phyloP scores from a whole-genome alignment of 2,113 vertebrate species.

The Myotis davidii region DNA sequence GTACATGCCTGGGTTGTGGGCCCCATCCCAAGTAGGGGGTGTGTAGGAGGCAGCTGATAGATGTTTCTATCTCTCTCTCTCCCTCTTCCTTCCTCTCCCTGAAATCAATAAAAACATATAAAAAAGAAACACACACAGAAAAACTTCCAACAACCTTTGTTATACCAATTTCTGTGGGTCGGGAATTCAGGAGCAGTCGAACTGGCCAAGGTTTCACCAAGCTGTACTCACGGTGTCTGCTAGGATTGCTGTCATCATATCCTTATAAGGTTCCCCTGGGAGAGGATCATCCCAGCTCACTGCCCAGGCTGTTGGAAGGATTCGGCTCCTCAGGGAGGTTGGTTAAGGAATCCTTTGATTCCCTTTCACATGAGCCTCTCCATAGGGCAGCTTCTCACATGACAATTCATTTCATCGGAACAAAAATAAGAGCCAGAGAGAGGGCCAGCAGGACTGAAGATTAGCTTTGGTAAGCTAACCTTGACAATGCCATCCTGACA shows the following conservation, averaged over 20 bases:
- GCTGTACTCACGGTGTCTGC: fast-evolving
- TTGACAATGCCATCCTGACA: background rate
- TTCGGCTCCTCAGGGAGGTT: background rate
- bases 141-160: background rate
- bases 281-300: background rate
- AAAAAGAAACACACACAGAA: too few species aligned
- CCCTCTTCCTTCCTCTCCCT: too few species aligned
- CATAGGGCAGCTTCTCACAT: background rate
- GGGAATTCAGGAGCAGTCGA: background rate
- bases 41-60: too few species aligned
- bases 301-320: background rate
- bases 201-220: background rate
- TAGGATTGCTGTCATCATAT: too few species aligned
- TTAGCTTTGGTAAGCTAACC: background rate
- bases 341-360: background rate
- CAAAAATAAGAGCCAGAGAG: background rate
- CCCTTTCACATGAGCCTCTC: background rate
- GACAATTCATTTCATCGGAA: background rate
- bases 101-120: too few species aligned
- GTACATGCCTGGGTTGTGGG: too few species aligned
- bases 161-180: background rate
- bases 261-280: background rate
- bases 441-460: background rate
- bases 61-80: too few species aligned
- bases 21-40: too few species aligned